These are phyloP conservation scores for Venustaconcha ellipsiformis DNA, from an alignment of 1,140 invertebrate species.

Conservation along the genomic window DNA sequence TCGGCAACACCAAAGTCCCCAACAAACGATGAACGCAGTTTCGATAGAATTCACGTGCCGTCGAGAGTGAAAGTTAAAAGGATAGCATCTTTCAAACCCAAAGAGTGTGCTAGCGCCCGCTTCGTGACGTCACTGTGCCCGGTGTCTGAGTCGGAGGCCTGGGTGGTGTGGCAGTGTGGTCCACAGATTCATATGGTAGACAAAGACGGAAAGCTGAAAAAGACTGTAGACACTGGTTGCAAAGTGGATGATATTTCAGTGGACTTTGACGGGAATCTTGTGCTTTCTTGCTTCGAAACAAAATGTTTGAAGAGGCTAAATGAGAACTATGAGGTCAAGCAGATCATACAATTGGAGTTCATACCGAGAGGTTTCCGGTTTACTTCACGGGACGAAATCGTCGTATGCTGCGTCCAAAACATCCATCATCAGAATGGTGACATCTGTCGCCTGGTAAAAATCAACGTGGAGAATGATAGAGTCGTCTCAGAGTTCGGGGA, in stretches of 20 bases:
- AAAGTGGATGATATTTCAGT: conserved; percentile 33
- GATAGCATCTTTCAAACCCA: conserved; percentile 17
- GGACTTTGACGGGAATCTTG: conserved; percentile 9
- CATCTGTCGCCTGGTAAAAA: conserved; percentile 6
- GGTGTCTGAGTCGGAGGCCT: conserved; percentile 12
- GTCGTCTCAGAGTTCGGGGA: neutral
- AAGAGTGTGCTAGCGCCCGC: conserved; percentile 14
- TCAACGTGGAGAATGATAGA: neutral
- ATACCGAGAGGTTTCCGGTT: conserved; percentile 23
- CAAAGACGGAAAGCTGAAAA: conserved; percentile 24
- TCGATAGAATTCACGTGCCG: conserved; percentile 18
- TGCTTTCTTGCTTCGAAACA: conserved; percentile 17
- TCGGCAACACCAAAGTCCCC: neutral
- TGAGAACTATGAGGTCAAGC: neutral
- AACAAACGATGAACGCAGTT: neutral
- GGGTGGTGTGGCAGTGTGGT: conserved; percentile 31
- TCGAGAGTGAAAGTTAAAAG: conserved; percentile 30
- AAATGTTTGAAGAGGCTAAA: conserved; percentile 22
- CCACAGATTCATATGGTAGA: conserved; percentile 26
- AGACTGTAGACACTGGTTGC: conserved; percentile 16
- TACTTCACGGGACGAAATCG: conserved; percentile 4
- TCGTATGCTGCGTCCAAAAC: conserved; percentile 28
- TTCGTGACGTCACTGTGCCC: conserved; percentile 31
- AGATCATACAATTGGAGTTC: conserved; percentile 7
- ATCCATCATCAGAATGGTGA: conserved; percentile 23